Base-by-base conservation (phyloP, 2,888 invertebrate species). In the Timema podura region DNA sequence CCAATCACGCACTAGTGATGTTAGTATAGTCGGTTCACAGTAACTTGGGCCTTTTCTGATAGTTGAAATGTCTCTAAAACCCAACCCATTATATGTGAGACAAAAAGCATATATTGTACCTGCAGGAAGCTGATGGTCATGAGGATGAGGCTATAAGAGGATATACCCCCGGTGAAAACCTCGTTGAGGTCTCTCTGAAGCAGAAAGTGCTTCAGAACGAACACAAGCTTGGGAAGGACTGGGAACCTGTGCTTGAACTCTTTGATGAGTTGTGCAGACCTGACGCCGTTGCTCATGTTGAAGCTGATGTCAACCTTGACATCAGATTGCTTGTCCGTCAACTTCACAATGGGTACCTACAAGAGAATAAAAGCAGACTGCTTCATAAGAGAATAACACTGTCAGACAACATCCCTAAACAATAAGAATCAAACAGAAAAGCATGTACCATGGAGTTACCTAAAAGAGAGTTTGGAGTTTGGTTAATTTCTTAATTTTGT, bases 141-240 rank as follows among this genome's bases (percentile, higher is more conserved):
- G 76, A 99, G 89, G 81, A 98, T 98, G 77, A 99, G 89, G 80
- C 97, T 96, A 85, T 99, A 99, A 73, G 98, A 98, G 76, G 97
- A 96, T 82, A 99, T 97, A 81, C 99, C 99, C 75, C 99, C 98
- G 74, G 97, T 98, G 85, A 98, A 99, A 79, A 99, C 98, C 87
- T 99, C 98, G 84, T 99, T 99, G 79, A 99, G 89, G 85, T 98
- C 96, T 79, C 98, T 89, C 85, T 98, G 96, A 76, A 97, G 87
- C 75, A 99, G 89, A 85, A 98, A 99, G 86, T 99, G 98, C 85
- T 99, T 99, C 77, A 99, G 86, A 73, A 99, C 96, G 84, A 98
- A 91, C 79, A 98, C 97, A 80, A 99, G 85, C 79, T 96, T 96
- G 68, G 94, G 91, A 76, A 99, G 86, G 74, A 93, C 91, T 45